Evolutionary conservation across 2,113 vertebrate species (phyloP), one percentile per base, ranked within the genome.

Genomic region (Sciurus niger): DNA sequence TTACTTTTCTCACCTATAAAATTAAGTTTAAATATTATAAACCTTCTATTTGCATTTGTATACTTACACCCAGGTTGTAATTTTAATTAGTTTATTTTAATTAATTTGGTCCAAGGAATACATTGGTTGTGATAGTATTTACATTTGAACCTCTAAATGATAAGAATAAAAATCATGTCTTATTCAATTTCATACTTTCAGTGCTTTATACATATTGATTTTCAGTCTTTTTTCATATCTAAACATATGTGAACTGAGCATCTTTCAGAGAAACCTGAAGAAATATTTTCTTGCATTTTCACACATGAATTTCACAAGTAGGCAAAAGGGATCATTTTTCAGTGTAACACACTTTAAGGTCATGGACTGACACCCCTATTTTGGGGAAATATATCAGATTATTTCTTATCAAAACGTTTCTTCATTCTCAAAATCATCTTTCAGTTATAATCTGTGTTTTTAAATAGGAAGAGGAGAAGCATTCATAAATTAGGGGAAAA

Each of bases 1-100:
- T 70, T 79, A 53, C 7, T 93, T 88, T 88, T 89, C 32, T 84
- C 22, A 60, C 17, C 28, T 77, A 24, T 83, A 76, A 92, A 77
- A 60, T 25, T 83, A 32, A 89, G 24, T 72, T 46, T 70, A 63
- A 91, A 55, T 80, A n/a, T 37, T 68, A 53, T 30, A 51, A 37
- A 60, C 11, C 8, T 79, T 34, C 53, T 28, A 22, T 51, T 72
- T 40, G 8, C 28, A 79, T 28, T 43, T 34, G 63, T 46, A 46
- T 18, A 34, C 25, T 65, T 73, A 11, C 17, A 82, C 30, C 1
- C 13, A 68, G 8, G 1, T 14, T 58, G 55, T 58, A 24, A 76
- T 53, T 84, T 53, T 65, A 43, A 11, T 67, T 53, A 18, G 65
- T 14, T 72, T 34, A 76, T 34, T 84, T 67, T 76, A 43, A 16